Conservation (phyloP, 2,797 vertebrate species). For the Intellagama lesueurii region DNA sequence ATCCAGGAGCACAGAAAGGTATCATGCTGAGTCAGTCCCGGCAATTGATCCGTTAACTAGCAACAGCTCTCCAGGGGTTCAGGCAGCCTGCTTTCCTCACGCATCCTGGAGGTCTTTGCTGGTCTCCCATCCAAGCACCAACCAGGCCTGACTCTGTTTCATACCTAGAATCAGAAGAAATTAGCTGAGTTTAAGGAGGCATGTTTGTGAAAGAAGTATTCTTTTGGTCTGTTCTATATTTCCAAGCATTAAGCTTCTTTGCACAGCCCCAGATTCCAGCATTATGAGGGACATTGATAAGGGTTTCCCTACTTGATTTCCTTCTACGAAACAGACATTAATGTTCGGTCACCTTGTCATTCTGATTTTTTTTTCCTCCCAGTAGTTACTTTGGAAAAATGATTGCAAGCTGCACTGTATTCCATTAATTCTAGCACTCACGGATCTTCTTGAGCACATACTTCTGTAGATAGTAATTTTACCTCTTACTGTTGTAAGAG, state of each 20-base stretch:
- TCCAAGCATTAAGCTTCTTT: neutral
- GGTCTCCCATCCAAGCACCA: too few relatives aligned
- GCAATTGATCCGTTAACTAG: too few relatives aligned
- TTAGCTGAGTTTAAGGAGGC: too few relatives aligned
- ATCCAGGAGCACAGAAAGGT: too few relatives aligned
- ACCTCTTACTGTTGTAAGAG: slow-evolving; percentile 52
- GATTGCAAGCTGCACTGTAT: slow-evolving; percentile 54
- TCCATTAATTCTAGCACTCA: slow-evolving; percentile 58
- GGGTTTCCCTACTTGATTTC: neutral
- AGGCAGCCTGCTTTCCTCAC: too few relatives aligned
- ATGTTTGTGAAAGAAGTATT: neutral
- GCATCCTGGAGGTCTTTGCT: too few relatives aligned
- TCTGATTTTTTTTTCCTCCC: slow-evolving; percentile 49
- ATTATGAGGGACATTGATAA: neutral
- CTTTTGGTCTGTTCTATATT: neutral
- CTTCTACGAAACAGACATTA: slow-evolving; percentile 16
- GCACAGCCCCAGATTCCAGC: neutral
- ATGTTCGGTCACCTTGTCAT: slow-evolving; percentile 53
- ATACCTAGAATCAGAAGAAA: too few relatives aligned
- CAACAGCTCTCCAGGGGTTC: too few relatives aligned
- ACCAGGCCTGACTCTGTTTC: too few relatives aligned
- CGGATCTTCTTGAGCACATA: slow-evolving; percentile 56
- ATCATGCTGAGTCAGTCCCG: too few relatives aligned
- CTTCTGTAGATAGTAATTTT: slow-evolving; percentile 58
- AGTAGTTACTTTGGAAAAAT: neutral